Conservation (phyloP, 35 echinoderm and acorn worm genomes). For the Ophioderma brevispina region DNA sequence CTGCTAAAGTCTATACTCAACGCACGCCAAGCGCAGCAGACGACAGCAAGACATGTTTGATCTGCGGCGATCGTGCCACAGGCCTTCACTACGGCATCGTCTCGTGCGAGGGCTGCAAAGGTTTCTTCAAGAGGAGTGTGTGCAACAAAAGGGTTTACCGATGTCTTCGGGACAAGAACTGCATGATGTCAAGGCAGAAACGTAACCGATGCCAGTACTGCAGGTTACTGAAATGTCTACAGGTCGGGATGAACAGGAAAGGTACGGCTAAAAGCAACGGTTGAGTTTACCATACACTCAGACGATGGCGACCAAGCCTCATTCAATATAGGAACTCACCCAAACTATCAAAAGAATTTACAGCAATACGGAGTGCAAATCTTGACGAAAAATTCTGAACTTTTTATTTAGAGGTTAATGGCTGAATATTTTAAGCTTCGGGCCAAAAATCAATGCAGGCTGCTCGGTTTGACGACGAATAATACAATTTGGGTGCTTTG, state of each 20-base stretch:
- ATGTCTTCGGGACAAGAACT: slow-evolving; percentile 91
- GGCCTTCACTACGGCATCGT: slow-evolving; percentile 99
- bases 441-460: no score
- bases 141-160: slow-evolving; percentile 94
- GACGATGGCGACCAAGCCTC: no score
- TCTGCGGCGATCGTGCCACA: slow-evolving; percentile 95
- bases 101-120: slow-evolving; percentile 98
- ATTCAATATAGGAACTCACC: no score
- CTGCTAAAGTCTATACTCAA: neutral
- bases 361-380: no score
- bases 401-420: no score
- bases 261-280: no score
- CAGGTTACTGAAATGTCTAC: slow-evolving; percentile 89
- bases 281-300: no score
- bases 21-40: neutral
- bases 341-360: no score
- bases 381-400: no score
- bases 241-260: slow-evolving; percentile 99
- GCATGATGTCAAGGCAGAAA: slow-evolving; percentile 98
- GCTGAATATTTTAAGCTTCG: no score
- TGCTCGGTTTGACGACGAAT: no score
- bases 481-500: no score
- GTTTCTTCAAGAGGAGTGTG: slow-evolving; percentile 98
- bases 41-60: slow-evolving; percentile 82
- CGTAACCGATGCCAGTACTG: slow-evolving; percentile 97